Percentiles rank a stretch among this genome's conserved stretches.
These are phyloP conservation scores for Dicycla oo DNA, from an alignment of 2,888 invertebrate species.

Conservation along the genomic window DNA sequence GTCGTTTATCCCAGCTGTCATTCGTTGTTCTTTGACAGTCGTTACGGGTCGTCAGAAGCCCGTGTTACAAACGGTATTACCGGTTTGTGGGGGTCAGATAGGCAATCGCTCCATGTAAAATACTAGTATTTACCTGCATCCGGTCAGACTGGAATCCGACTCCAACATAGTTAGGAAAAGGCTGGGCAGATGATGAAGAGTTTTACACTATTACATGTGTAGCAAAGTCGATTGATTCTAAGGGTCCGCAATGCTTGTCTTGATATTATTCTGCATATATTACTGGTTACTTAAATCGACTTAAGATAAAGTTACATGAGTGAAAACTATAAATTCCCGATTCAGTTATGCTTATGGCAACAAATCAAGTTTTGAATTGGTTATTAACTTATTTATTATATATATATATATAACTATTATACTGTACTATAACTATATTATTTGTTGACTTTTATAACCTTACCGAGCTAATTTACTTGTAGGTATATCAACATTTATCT, in stretches of 20 bases:
- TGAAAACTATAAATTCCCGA: neutral
- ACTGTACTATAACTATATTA: neutral
- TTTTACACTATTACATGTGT: too few species aligned
- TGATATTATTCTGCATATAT: neutral
- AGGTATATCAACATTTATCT: constrained; percentile 11
- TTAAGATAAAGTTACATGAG: neutral
- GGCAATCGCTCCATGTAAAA: too few species aligned
- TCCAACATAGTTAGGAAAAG: too few species aligned
- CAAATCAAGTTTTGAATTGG: neutral
- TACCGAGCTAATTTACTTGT: neutral
- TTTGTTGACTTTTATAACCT: neutral
- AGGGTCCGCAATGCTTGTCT: neutral
- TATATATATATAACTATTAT: neutral
- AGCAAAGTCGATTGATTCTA: neutral
- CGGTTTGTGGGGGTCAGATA: too few species aligned
- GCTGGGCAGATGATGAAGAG: too few species aligned
- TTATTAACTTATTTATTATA: constrained; percentile 1
- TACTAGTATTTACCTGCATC: too few species aligned
- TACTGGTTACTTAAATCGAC: neutral
- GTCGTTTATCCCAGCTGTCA: too few species aligned
- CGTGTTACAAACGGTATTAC: too few species aligned
- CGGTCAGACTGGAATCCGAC: too few species aligned
- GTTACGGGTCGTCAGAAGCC: too few species aligned
- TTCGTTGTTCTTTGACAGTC: too few species aligned
- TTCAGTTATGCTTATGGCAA: neutral